These are phyloP conservation scores for Oryzias sinensis DNA, from an alignment of 2,797 vertebrate species.

Conservation along the genomic window DNA sequence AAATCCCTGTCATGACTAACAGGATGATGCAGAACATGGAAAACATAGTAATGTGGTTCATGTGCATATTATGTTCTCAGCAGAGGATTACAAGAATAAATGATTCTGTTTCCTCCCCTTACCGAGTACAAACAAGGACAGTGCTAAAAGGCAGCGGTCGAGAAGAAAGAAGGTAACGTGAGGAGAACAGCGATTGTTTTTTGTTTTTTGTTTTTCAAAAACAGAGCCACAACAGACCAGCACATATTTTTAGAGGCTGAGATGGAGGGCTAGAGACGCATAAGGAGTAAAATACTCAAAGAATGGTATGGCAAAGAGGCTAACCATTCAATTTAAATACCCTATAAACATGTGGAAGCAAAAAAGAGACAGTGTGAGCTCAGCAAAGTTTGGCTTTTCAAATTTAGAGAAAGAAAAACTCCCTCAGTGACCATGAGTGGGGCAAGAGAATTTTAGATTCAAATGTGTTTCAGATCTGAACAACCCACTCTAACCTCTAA, in stretches of 20 bases:
- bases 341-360: too few relatives aligned
- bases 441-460: not conserved
- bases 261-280: too few relatives aligned
- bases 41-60: slow-evolving; percentile 10
- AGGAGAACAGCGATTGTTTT: not conserved
- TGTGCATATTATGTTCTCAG: slow-evolving; percentile 17
- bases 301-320: too few relatives aligned
- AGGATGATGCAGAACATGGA: slow-evolving; percentile 21
- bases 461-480: slow-evolving; percentile 39
- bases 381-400: too few relatives aligned
- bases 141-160: slow-evolving; percentile 7
- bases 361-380: too few relatives aligned
- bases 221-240: not conserved
- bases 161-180: too few relatives aligned
- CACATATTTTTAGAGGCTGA: too few relatives aligned
- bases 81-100: slow-evolving; percentile 23
- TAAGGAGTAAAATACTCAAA: too few relatives aligned
- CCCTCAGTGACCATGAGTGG: not conserved
- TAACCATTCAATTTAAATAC: too few relatives aligned
- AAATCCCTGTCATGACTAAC: slow-evolving; percentile 29
- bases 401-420: too few relatives aligned
- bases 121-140: not conserved
- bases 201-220: not conserved
- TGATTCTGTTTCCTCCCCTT: not conserved
- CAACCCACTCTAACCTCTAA: slow-evolving; percentile 35